Percentiles rank a stretch among this genome's conserved stretches.
Conservation (phyloP, 2,113 vertebrate species). For the Eudyptes chrysolophus region DNA sequence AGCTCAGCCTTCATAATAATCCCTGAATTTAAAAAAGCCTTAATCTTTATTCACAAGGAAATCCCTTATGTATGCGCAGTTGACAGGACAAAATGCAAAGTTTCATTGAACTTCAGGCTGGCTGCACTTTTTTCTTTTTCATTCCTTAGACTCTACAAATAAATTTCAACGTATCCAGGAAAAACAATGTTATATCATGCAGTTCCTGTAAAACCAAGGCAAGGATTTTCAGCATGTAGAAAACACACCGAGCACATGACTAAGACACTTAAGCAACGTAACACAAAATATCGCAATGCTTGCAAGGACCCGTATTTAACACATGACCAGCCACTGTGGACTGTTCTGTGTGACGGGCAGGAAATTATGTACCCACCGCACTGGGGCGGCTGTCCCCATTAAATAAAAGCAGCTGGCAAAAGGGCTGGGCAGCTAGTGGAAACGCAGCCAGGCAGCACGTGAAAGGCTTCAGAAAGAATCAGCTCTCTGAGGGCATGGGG, state of each 20-base stretch:
- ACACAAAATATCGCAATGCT: neutral
- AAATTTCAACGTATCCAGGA: neutral
- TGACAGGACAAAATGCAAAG: neutral
- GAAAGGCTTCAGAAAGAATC: neutral
- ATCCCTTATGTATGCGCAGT: neutral
- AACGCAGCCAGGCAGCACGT: accelerated
- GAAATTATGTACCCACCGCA: neutral
- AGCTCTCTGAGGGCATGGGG: accelerated
- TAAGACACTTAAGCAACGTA: neutral
- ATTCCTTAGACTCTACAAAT: neutral
- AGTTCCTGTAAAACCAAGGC: neutral
- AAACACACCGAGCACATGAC: neutral
- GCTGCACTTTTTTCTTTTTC: neutral
- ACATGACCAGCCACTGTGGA: accelerated
- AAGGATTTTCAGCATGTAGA: neutral
- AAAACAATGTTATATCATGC: neutral
- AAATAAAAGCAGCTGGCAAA: neutral
- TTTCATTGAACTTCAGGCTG: neutral
- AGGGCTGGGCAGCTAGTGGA: neutral
- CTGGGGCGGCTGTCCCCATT: neutral
- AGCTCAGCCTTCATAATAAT: neutral
- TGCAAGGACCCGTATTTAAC: neutral
- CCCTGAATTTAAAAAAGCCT: neutral
- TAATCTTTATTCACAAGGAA: neutral
- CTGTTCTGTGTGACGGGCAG: neutral